Evolutionary conservation across 1,140 invertebrate species (phyloP).

Genomic region (Drosophila pallidifrons): DNA sequence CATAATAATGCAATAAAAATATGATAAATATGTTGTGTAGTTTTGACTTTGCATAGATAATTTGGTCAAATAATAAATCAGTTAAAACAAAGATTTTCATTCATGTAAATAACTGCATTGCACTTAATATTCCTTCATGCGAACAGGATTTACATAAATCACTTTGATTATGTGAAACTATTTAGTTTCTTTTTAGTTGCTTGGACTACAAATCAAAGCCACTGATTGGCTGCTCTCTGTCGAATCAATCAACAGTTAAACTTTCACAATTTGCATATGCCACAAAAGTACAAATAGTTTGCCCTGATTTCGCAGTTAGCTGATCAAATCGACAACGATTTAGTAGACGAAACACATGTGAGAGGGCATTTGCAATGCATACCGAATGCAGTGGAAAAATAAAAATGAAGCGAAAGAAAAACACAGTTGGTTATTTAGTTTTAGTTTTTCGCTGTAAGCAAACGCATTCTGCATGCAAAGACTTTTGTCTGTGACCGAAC

Average conservation of each 20-base stretch:
- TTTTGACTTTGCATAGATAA: too few relatives aligned
- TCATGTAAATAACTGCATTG: too few relatives aligned
- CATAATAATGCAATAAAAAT: too few relatives aligned
- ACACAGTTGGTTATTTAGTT: constrained; percentile 41
- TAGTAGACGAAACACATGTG: constrained; percentile 1
- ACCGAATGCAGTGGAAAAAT: constrained; percentile 46
- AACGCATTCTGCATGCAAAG: constrained; percentile 47
- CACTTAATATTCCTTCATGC: not conserved
- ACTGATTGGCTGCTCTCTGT: constrained; percentile 32
- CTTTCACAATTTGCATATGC: constrained; percentile 67
- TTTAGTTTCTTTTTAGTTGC: constrained; percentile 31
- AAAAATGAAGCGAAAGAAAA: constrained; percentile 24
- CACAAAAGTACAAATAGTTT: constrained; percentile 40
- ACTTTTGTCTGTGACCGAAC: constrained; percentile 38
- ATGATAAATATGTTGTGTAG: too few relatives aligned
- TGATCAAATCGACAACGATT: constrained; percentile 32
- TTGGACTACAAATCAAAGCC: constrained; percentile 57
- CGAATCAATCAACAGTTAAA: constrained; percentile 55
- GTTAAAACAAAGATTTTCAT: too few relatives aligned
- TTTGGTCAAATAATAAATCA: too few relatives aligned
- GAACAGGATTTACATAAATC: constrained; percentile 71
- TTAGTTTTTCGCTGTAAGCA: constrained; percentile 49
- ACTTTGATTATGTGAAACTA: constrained; percentile 20
- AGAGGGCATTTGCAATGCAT: constrained; percentile 14
- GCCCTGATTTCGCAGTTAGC: constrained; percentile 68